phyloP scores from a whole-genome alignment of 2,113 vertebrate genomes.

The Aspidoscelis tigris region DNA sequence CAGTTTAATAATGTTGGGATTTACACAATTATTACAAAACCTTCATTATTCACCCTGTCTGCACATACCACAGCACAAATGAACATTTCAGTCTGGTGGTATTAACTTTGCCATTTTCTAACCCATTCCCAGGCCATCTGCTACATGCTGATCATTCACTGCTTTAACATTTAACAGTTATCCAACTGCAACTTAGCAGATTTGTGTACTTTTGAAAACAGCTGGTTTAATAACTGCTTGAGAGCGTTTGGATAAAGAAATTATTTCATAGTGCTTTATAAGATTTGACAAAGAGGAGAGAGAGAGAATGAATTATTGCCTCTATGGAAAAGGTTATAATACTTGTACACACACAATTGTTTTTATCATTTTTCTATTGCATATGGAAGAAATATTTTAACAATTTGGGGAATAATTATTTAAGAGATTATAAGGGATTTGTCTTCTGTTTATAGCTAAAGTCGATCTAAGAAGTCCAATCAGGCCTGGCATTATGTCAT shows the following conservation, averaged over 20 bases:
- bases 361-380: conserved; percentile 63
- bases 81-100: conserved; percentile 84
- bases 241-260: conserved; percentile 82
- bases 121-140: conserved; percentile 85
- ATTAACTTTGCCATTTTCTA: conserved; percentile 85
- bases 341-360: conserved; percentile 50
- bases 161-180: conserved; percentile 87
- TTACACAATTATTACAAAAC: conserved; percentile 87
- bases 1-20: conserved; percentile 89
- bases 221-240: conserved; percentile 86
- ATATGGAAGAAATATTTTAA: conserved; percentile 57
- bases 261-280: conserved; percentile 77
- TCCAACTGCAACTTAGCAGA: conserved; percentile 85
- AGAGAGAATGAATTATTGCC: conserved; percentile 18
- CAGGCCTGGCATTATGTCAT: background rate
- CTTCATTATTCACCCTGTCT: conserved; percentile 85
- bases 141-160: conserved; percentile 78
- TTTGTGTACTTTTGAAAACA: conserved; percentile 88
- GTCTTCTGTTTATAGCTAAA: background rate
- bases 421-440: background rate
- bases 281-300: conserved; percentile 52
- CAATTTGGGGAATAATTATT: conserved; percentile 57
- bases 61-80: conserved; percentile 80
- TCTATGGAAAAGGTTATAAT: conserved; percentile 61
- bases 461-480: background rate